Base-by-base conservation (phyloP, 2,888 invertebrate genomes). In the Cordylochernes scorpioides region DNA sequence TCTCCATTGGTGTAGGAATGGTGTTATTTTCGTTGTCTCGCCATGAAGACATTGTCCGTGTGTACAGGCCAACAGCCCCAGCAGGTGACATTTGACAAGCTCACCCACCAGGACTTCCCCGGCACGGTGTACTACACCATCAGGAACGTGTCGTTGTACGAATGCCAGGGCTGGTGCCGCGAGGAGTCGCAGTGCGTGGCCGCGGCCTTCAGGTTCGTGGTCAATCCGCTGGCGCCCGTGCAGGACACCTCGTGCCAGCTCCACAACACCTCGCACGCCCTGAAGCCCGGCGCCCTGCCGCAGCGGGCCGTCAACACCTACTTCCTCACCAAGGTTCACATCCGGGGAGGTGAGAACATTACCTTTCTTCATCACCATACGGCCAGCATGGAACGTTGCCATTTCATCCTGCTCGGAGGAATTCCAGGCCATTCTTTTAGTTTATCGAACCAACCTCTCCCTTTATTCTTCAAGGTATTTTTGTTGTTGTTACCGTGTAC, bases 101-200 rank as follows among this genome's bases (percentile, higher is more conserved):
- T 84, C 39, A 84, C 84, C 39, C 82, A 84, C 53, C 68, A 68
- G 46, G 84, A 84, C 55, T 86, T 78, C 54, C 62, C 73, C 31
- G 84, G 84, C 29, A 78, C 70, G 32, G 77, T 80, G 24, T 84
- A 84, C 53, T 82, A 80, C 58, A 80, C 73, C 30, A 78, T 80
- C 30, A 69, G 77, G 49, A 86, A 86, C 55, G 62, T 84, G 24
- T 77, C 80, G n/a, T 61, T 86, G 24, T 80, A 78, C 59, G 82
- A 84, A 54, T 86, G 84, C 53, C 80, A 84, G 52, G 78, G 80
- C 21, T 84, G 82, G 82, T 86, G 84, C 52, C 63, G 80, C 28
- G 80, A 82, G 50, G 82, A 84, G 46, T 67, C 71, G 1, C 78
- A 80, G 48, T 84, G 84, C 48, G 77, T 74, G 48, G 80, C 84